Evolutionary conservation across 2,113 vertebrate genomes (phyloP), one percentile per base, ranked within the genome.

Genomic region (Rhagologus leucostigma): DNA sequence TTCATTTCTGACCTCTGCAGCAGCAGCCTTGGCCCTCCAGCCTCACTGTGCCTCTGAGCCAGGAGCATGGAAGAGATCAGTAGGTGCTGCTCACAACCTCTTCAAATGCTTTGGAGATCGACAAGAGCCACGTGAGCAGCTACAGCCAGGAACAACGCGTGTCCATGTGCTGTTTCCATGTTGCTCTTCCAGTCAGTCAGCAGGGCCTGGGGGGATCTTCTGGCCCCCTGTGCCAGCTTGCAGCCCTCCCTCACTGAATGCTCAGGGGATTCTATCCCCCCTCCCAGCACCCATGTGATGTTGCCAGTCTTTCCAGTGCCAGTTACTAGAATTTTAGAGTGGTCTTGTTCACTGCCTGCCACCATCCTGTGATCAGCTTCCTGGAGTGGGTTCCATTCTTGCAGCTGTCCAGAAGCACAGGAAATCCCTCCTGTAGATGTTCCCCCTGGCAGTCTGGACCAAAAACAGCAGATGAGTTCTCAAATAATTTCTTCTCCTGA

Each of bases 401-500:
- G 27, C 63, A 74, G 83, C 44, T 35, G n/a, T 70, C 79, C 64
- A 59, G 27, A 77, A 59, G 42, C 35, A 24, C 10, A 67, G 57
- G 19, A 80, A 77, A 65, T 85, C 75, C 81, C 90, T 76, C 63
- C 70, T 87, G 77, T 33, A 59, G 65, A 47, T 76, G 35, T 83
- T 69, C 32, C 26, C 47, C 26, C 46, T 67, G 57, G 35, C 37
- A 44, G 17, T 55, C 26, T 33, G 50, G 76, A 89, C n/a, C n/a
- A 73, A 87, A 89, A 96, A 3, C 47, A 79, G 23, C 63, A 91
- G 35, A 63, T 46, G 35, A 12, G 21, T 73, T 87, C 63, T 90
- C 82, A 75, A 60, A 79, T 79, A 3, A 79, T 94, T 91, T 84
- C 41, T 93, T 93, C 55, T 94, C 17, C 63, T 84, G 55, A 77